Evolutionary conservation across 2,888 invertebrate genomes (phyloP), one percentile per base, ranked within the genome.

Genomic region (Emmelina monodactyla): DNA sequence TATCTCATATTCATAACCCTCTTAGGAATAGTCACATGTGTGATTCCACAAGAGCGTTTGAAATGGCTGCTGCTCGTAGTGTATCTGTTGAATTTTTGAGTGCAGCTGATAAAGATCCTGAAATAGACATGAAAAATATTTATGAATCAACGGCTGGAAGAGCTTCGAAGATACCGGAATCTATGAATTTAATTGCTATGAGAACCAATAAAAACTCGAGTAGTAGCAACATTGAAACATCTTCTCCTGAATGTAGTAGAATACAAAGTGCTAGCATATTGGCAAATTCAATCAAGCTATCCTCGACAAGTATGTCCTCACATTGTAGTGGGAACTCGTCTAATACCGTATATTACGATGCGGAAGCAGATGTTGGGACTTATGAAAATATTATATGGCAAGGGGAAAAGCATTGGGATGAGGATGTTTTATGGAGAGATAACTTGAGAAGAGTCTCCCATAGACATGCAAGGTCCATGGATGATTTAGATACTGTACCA

Each of bases 351-450:
- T 76, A 76, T 49, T 76, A 79, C 40, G 78, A 79, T 34, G 78
- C 78, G 12, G 76, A 76, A 54, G 68, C 76, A 16, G 78, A 78
- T 40, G 51, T 64, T 15, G 55, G 64, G 50, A 62, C 73, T 7
- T 79, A 79, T 47, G 79, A 79, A 59, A 79, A 79, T 50, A 48
- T 79, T 12, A 56, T 67, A 25, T 75, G 71, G 38, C 83, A 84
- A 52, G 88, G 87, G 32, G 88, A 88, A 51, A 86, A 88, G 58
- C 83, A 89, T 25, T 92, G 91, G 91, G 92, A 91, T 55, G 91
- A 92, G 65, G 92, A 92, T 65, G 73, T 85, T 5, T 70, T 91
- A 16, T 92, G 92, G 92, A 82, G 88, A 37, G 92, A 92, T 53
- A 89, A 89, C 52, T 71, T 92, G 33, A 81, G 92, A 40, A 82